Base-by-base conservation (phyloP, 2,888 invertebrate species). In the Mystacides longicornis region DNA sequence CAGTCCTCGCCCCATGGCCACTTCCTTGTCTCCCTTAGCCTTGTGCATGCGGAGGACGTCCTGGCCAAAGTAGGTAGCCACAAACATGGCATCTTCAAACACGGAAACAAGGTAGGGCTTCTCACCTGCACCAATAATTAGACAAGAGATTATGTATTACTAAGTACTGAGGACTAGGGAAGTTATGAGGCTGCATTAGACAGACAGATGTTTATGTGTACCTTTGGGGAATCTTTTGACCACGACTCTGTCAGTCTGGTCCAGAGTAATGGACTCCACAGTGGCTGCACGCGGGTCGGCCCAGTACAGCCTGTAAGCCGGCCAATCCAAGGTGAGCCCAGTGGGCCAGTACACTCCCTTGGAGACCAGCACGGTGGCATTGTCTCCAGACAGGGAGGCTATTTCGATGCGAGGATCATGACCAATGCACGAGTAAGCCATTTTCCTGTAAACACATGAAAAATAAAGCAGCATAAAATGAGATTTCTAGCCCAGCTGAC, bases 361-460 rank as follows among this genome's bases (percentile, higher is more conserved):
- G 54, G 75, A 72, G 51, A 86, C 79, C 37, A 89, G 69, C 55
- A 75, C 72, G 63, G 75, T 76, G 61, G 78, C 72, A 18, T 73
- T 73, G 43, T 68, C 67, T 27, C 89, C 90, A 68, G 86, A 86
- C 73, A 87, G 79, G 19, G 79, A 75, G 20, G 84, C 80, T 20
- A 77, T 70, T 71, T 83, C 77, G 64, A 91, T 83, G 58, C 83
- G 73, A 11, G 83, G 75, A 58, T 67, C 70, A 54, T 81, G 75
- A 57, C 87, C 87, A 71, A 85, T 77, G 57, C 86, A 88, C 3
- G 87, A 81, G 89, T 90, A 92, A 67, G 84, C 85, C 73, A 92
- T 73, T 65, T 81, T 70, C n/a, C 81, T 80, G 67, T 7, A 61
- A 63, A 56, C 16, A 51, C 48, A 20, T 3, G 11, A 21, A 27